phyloP scores from a whole-genome alignment of 2,113 vertebrate genomes.

The Saguinus imperator region DNA sequence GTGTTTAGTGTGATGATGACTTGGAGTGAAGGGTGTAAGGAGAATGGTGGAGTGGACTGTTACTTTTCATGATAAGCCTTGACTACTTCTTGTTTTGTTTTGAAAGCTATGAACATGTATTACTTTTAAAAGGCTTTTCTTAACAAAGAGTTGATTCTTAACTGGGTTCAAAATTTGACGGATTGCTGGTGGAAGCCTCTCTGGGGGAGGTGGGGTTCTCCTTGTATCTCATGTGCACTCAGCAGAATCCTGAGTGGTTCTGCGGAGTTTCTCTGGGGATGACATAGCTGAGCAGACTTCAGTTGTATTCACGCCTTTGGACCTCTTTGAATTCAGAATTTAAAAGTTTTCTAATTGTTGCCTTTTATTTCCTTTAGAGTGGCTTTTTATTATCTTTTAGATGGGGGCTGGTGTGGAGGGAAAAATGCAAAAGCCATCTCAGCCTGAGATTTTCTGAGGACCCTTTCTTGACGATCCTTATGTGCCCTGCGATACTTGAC shows the following conservation, averaged over 20 bases:
- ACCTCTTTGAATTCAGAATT: slow-evolving; percentile 17
- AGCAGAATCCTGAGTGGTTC: not conserved
- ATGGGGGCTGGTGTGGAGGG: not conserved
- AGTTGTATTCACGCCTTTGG: slow-evolving; percentile 9
- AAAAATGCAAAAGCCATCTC: slow-evolving; percentile 53
- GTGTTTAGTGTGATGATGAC: not conserved
- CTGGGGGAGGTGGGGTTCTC: not conserved
- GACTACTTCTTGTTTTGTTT: slow-evolving; percentile 4
- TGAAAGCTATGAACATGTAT: not conserved
- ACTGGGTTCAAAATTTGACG: not conserved
- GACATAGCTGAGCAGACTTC: not conserved
- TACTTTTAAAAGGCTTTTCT: not conserved
- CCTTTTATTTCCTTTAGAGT: slow-evolving; percentile 26
- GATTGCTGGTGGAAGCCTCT: not conserved
- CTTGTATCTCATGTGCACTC: not conserved
- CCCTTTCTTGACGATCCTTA: slow-evolving; percentile 44
- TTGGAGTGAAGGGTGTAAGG: not conserved
- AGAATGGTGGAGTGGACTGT: not conserved
- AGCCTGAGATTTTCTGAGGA: slow-evolving; percentile 57
- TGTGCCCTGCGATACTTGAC: slow-evolving; percentile 62
- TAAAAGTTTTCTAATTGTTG: slow-evolving; percentile 46
- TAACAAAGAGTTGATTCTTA: not conserved
- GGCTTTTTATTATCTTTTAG: slow-evolving; percentile 39
- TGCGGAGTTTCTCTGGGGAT: not conserved
- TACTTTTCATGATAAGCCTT: not conserved